These are phyloP conservation scores for Pollenia angustigena DNA, from an alignment of 2,888 invertebrate species.

Conservation along the genomic window DNA sequence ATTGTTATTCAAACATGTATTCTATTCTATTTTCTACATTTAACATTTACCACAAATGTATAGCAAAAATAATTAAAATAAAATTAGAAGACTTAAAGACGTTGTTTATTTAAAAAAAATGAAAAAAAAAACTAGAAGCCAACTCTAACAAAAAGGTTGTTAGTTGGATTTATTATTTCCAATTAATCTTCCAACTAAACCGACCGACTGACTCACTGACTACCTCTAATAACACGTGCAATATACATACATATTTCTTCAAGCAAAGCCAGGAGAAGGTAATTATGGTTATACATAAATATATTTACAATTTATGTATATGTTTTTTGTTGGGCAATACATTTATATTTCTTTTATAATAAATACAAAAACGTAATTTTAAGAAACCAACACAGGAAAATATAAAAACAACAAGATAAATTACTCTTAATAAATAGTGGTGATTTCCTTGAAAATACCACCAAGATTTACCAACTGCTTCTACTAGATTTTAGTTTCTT, in stretches of 20 bases:
- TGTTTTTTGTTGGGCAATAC: not conserved
- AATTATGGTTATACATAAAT: not conserved
- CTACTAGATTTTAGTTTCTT: not conserved
- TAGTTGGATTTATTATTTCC: constrained; percentile 14
- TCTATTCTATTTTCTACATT: constrained; percentile 5
- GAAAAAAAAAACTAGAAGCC: no score
- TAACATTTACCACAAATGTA: constrained; percentile 25
- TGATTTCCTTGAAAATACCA: no score
- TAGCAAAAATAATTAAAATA: constrained; percentile 31
- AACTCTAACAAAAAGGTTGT: not conserved
- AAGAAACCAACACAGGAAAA: no score
- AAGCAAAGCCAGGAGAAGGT: not conserved
- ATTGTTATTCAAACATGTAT: no score
- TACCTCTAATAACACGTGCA: not conserved
- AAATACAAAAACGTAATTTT: constrained; percentile 3
- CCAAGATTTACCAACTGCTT: not conserved
- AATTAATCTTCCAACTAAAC: not conserved
- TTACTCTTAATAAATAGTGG: not conserved
- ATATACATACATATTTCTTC: constrained; percentile 6
- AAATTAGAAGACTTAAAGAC: constrained; percentile 16
- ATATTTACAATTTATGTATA: not conserved
- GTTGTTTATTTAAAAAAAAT: no score
- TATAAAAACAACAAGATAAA: not conserved
- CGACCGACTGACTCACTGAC: not conserved
- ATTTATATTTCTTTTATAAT: not conserved